Evolutionary conservation across 2,888 invertebrate species (phyloP), one percentile per base, ranked within the genome.

Genomic region (Nomada hirtipes): DNA sequence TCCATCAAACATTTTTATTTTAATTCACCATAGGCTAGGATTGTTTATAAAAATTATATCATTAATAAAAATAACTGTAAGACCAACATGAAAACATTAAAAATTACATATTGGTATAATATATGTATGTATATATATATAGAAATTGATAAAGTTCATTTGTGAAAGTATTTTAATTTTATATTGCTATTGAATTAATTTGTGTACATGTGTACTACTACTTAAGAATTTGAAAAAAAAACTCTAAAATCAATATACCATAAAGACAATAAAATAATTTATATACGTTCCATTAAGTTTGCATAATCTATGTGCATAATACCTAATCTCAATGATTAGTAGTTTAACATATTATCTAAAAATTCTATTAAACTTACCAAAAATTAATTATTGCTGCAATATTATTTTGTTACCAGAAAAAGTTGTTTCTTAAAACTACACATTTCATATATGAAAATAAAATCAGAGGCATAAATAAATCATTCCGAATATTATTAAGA

Each of bases 211-310:
- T 73, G 52, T 13, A 60, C 67, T 61, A 67, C 18, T 18, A 47
- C 50, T 53, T 59, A 69, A 59, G 20, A 57, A 68, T 72, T 47
- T 75, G 57, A 77, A 52, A 72, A 29, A 53, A 53, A 55, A 60
- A 52, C 68, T 65, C 15, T 74, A 42, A 74, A 73, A 61, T 63
- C 44, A 79, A 82, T 71, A 76, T 76, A 85, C 57, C 59, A 85
- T 68, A 68, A 88, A 78, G 88, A 88, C 88, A 87, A 87, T 87
- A 88, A 87, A 88, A 77, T 70, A 78, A 73, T 77, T 72, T 64
- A 78, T 73, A 53, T 84, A 87, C 73, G 74, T 79, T 76, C 70
- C 78, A 82, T 84, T 88, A 67, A 75, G 76, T 87, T 88, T 78
- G 71, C 59, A 69, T 67, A 57, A 78, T 64, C n/a, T 65, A 77